Evolutionary conservation across 2,113 vertebrate genomes (phyloP), one percentile per base, ranked within the genome.

Genomic region (Eulemur rufifrons): DNA sequence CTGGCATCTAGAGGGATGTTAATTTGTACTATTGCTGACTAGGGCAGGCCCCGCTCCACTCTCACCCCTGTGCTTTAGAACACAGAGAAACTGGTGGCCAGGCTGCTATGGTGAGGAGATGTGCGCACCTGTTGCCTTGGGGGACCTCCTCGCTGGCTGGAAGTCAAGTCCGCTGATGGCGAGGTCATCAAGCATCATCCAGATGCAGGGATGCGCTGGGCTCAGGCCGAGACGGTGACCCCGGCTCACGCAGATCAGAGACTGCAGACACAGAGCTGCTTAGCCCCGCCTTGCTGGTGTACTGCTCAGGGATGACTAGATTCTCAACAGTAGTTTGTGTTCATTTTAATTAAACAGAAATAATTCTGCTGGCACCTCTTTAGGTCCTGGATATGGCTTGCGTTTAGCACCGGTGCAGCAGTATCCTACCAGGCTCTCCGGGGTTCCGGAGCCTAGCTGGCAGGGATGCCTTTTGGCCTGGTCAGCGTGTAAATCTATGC

Each of bases 121-220:
- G 29, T 3, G 66, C 29, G 7, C 42, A 10, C 7, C 5, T 13
- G 50, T 32, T 12, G 21, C 45, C 82, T 45, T 15, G 61, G 11
- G 29, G 6, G 86, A 39, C n/a, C 47, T 77, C 66, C 59, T 45
- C 0, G 0, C 21, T 50, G 15, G 85, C n/a, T 4, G 23, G 29
- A 61, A 27, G 20, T n/a, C 42, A 25, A 42, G 54, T 18, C 25
- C 17, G 0, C 45, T 0, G 6, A 81, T 34, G 25, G 77, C 37
- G 7, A 3, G 2, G 13, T 32, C 4, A 1, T 17, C 13, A 2
- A 4, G 42, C 15, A 0, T 27, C 39, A 2, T 9, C 59, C n/a
- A 64, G 82, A 20, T 3, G 6, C 29, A 8, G 14, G 47, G 11
- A 17, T 0, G 15, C 1, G 1, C 37, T 2, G n/a, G 18, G 18